Percentiles rank a stretch among this genome's conserved stretches.
These are phyloP conservation scores for Rana temporaria DNA, from an alignment of 2,113 vertebrate genomes.

Conservation along the genomic window DNA sequence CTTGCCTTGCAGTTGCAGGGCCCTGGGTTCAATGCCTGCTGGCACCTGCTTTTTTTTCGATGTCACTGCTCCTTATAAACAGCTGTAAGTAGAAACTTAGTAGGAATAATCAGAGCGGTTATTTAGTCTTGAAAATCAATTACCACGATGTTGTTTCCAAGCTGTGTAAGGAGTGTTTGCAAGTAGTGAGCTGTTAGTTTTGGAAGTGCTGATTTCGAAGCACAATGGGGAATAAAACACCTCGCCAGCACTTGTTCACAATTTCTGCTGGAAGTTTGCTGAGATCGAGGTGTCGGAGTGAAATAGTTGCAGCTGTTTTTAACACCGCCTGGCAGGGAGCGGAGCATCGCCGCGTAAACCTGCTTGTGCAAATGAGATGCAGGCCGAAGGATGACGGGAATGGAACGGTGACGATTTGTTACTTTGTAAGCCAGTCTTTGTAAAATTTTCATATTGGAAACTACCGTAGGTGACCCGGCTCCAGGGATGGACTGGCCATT, in stretches of 20 bases:
- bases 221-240: slow-evolving; percentile 34
- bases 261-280: slow-evolving; percentile 15
- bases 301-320: slow-evolving; percentile 34
- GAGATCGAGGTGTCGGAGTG: slow-evolving; percentile 37
- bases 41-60: too few relatives aligned
- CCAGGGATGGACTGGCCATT: too few relatives aligned
- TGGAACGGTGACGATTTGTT: neutral
- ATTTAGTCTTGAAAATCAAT: neutral
- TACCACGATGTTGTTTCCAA: too few relatives aligned
- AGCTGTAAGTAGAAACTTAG: too few relatives aligned
- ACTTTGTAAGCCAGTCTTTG: too few relatives aligned
- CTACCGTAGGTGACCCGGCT: too few relatives aligned
- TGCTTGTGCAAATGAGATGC: neutral
- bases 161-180: neutral
- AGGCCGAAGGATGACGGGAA: neutral
- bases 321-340: slow-evolving; percentile 35
- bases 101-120: neutral
- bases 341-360: neutral
- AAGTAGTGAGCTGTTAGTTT: slow-evolving; percentile 3
- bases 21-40: too few relatives aligned
- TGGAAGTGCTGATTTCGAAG: slow-evolving; percentile 5
- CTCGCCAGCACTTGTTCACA: slow-evolving; percentile 23
- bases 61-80: too few relatives aligned
- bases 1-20: too few relatives aligned
- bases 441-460: too few relatives aligned